Evolutionary conservation across 2,888 invertebrate species (phyloP).

Genomic region (Eucriotettix oculatus): DNA sequence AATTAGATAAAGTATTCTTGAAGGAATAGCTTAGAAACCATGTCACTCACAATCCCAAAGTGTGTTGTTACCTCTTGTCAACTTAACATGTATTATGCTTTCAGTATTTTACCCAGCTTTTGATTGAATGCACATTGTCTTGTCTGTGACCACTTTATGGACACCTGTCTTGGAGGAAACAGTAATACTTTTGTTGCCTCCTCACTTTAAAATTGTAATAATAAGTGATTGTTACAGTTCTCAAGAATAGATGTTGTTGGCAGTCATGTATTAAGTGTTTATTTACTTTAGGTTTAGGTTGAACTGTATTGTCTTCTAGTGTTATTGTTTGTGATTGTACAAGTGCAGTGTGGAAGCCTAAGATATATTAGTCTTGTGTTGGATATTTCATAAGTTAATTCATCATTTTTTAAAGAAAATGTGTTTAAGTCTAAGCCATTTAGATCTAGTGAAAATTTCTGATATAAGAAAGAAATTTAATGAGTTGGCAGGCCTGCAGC

Average conservation of each 20-base stretch:
- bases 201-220: slow-evolving; percentile 1
- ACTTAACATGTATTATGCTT: slow-evolving; percentile 12
- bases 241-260: slow-evolving; percentile 2
- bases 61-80: slow-evolving; percentile 13
- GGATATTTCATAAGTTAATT: no score
- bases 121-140: slow-evolving; percentile 12
- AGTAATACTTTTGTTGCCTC: slow-evolving; percentile 2
- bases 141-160: slow-evolving; percentile 15
- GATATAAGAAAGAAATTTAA: not conserved
- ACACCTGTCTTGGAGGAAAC: slow-evolving; percentile 12
- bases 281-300: not conserved
- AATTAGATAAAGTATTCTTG: slow-evolving; percentile 11
- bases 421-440: no score
- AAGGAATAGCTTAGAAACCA: slow-evolving; percentile 11
- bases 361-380: no score
- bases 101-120: slow-evolving; percentile 12
- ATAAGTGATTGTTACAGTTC: slow-evolving; percentile 2
- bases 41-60: slow-evolving; percentile 12
- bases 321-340: not conserved
- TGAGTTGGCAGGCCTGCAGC: slow-evolving; percentile 6
- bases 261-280: slow-evolving; percentile 2
- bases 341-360: no score
- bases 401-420: no score
- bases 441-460: not conserved
- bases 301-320: slow-evolving; percentile 1